A percentile compares a stretch with the other conserved stretches of the same genome.
Conservation (phyloP, 2,113 vertebrate genomes). For the Panthera tigris region DNA sequence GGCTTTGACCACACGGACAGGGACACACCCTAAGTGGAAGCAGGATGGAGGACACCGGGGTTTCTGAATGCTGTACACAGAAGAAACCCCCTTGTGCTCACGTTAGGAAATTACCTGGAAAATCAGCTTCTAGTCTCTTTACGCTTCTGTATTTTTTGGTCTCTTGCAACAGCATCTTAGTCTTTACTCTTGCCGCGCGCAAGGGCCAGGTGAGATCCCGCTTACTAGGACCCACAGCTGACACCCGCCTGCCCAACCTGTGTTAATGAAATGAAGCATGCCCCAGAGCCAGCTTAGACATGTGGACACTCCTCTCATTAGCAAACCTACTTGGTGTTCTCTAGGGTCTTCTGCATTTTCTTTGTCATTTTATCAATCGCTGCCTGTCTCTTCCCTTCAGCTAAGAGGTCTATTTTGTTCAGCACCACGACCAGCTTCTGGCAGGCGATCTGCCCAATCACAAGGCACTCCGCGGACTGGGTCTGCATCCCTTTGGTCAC, state of each 20-base stretch:
- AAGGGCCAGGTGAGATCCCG: neutral
- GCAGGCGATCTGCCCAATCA: constrained; percentile 97
- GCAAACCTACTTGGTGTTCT: constrained; percentile 93
- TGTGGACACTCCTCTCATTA: neutral
- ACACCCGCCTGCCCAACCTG: neutral
- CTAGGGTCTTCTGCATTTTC: constrained; percentile 97
- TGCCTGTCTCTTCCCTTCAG: constrained; percentile 90
- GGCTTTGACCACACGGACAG: neutral
- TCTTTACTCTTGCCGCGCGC: neutral
- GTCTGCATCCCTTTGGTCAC: constrained; percentile 99
- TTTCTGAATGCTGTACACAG: neutral
- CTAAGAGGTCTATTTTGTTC: constrained; percentile 96
- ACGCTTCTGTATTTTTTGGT: neutral
- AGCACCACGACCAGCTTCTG: constrained; percentile 96
- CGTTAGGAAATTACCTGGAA: neutral
- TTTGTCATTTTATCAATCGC: constrained; percentile 97
- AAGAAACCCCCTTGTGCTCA: neutral
- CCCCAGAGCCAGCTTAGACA: neutral
- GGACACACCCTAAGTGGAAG: neutral
- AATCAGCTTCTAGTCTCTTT: neutral
- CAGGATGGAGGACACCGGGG: neutral
- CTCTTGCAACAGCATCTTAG: neutral
- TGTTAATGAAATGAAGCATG: neutral
- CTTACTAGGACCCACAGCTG: neutral
- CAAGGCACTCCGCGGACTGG: constrained; percentile 97